Percentiles rank a stretch among this genome's conserved stretches.
phyloP scores from a whole-genome alignment of 2,888 invertebrate species.

The Aporophyla lueneburgensis region DNA sequence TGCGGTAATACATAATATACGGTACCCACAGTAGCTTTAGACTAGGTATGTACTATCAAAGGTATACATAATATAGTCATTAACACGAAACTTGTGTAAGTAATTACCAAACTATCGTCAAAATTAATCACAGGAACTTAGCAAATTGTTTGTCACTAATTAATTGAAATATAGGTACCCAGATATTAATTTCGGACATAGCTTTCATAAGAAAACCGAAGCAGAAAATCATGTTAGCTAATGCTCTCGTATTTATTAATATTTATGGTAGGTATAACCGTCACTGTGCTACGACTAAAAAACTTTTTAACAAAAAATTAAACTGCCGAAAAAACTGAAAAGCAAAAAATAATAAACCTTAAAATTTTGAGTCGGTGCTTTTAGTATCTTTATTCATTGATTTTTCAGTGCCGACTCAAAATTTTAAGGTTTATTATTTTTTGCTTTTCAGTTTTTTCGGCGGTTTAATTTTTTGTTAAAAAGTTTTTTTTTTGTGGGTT shows the following conservation, averaged over 20 bases:
- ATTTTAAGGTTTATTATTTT: no score
- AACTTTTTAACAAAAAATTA: no score
- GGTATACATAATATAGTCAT: conserved; percentile 27
- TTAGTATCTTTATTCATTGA: no score
- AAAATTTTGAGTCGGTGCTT: no score
- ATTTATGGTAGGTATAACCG: not conserved
- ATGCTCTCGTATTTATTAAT: not conserved
- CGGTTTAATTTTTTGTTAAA: no score
- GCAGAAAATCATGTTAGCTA: not conserved
- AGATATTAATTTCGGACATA: conserved; percentile 28
- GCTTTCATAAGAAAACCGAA: conserved; percentile 11
- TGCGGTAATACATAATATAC: not conserved
- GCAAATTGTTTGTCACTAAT: conserved; percentile 44
- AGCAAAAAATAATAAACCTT: no score
- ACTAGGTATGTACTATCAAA: conserved; percentile 2
- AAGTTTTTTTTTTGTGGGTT: no score
- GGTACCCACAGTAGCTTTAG: not conserved
- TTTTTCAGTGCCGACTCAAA: no score
- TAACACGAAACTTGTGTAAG: conserved; percentile 36
- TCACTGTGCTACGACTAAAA: not conserved
- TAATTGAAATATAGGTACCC: conserved; percentile 32
- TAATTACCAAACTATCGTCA: conserved; percentile 49
- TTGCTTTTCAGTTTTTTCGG: no score
- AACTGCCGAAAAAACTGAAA: no score
- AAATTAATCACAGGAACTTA: conserved; percentile 44